These are phyloP conservation scores for Dorcus hopei DNA, from an alignment of 2,888 invertebrate species.

Conservation along the genomic window DNA sequence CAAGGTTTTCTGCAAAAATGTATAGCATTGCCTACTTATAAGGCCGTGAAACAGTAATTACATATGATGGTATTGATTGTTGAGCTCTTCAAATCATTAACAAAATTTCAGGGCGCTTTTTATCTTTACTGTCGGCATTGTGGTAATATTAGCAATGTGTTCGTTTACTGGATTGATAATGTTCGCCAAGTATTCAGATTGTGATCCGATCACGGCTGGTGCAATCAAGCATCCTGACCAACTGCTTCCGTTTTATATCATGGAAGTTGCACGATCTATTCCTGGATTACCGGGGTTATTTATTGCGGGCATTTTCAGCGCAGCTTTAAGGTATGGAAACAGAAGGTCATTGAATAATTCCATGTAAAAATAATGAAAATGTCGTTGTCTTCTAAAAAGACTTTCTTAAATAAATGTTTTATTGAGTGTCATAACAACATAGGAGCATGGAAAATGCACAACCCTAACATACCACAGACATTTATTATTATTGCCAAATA, in stretches of 20 bases:
- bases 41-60: conserved; percentile 52
- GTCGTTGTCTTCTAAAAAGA: no score
- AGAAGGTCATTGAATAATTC: no score
- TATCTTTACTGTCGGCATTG: conserved; percentile 48
- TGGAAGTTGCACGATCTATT: conserved; percentile 62
- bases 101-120: conserved; percentile 9
- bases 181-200: conserved; percentile 62
- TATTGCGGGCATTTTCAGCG: conserved; percentile 71
- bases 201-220: conserved; percentile 61
- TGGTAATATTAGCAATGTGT: conserved; percentile 56
- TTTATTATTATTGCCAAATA: conserved; percentile 33
- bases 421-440: no score
- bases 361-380: background rate
- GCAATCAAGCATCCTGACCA: conserved; percentile 58
- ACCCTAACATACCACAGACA: conserved; percentile 64
- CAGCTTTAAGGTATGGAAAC: conserved; percentile 59
- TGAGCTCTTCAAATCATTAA: no score
- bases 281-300: conserved; percentile 74
- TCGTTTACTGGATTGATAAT: conserved; percentile 60
- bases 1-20: conserved; percentile 61
- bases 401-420: no score
- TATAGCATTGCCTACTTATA: conserved; percentile 56
- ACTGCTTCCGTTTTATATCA: conserved; percentile 67
- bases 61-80: no score
- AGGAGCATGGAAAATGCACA: conserved; percentile 26